Evolutionary conservation across 2,888 invertebrate species (phyloP).

Genomic region (Drosophila fungiperda): DNA sequence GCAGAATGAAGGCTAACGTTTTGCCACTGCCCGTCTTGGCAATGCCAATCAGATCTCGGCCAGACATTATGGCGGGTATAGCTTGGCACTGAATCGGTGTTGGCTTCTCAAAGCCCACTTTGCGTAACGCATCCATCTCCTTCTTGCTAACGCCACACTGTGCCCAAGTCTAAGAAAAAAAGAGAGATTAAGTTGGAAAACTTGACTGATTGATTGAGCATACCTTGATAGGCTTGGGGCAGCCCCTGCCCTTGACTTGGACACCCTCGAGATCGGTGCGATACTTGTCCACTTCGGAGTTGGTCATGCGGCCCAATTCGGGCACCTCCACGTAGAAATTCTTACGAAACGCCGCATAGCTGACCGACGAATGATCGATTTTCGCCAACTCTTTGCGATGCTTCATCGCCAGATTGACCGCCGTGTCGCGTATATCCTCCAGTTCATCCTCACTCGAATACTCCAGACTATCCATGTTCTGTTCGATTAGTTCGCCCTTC

Average conservation of each 20-base stretch:
- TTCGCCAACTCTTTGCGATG: conserved; percentile 96
- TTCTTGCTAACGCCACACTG: conserved; percentile 99
- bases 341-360: conserved; percentile 96
- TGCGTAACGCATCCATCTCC: conserved; percentile 96
- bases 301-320: conserved; percentile 96
- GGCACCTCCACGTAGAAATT: conserved; percentile 99
- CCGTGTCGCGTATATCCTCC: conserved; percentile 96
- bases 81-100: conserved; percentile 99
- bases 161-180: conserved; percentile 91
- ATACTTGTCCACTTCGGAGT: conserved; percentile 93
- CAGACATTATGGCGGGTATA: conserved; percentile 98
- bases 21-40: conserved; percentile 99
- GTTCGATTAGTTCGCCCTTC: conserved; percentile 99
- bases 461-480: conserved; percentile 98
- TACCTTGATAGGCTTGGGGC: conserved; percentile 95
- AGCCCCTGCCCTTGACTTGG: conserved; percentile 97
- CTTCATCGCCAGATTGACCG: conserved; percentile 94
- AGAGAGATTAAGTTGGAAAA: background rate
- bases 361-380: conserved; percentile 94
- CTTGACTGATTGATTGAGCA: conserved; percentile 13
- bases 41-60: conserved; percentile 98
- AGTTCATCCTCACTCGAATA: conserved; percentile 99
- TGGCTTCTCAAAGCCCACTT: conserved; percentile 96
- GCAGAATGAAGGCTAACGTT: conserved; percentile 98
- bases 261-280: conserved; percentile 97